Conservation (phyloP, 2,888 invertebrate species). For the Leuctra nigra region DNA sequence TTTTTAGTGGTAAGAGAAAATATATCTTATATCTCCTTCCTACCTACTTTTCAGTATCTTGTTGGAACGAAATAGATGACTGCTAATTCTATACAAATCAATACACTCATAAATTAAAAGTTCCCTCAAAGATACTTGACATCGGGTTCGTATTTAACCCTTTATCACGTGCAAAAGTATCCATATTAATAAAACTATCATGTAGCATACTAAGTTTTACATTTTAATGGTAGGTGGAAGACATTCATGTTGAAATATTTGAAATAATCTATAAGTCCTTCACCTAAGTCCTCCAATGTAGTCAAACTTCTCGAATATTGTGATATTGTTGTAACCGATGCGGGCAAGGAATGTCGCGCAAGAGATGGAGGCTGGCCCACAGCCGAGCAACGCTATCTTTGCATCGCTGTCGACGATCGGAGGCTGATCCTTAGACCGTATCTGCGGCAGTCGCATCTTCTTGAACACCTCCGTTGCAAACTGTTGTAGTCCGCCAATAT, state of each 20-base stretch:
- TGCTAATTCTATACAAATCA: no score
- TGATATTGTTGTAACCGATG: slow-evolving; percentile 85
- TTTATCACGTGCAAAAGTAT: no score
- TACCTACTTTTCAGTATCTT: no score
- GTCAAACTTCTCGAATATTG: slow-evolving; percentile 83
- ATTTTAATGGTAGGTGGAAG: slow-evolving; percentile 7
- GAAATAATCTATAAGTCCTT: background rate
- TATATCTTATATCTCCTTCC: no score
- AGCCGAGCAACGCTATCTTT: slow-evolving; percentile 84
- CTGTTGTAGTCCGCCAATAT: slow-evolving; percentile 97
- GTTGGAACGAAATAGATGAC: no score
- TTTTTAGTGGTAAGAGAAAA: no score
- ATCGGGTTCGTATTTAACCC: no score
- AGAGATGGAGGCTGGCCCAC: slow-evolving; percentile 93
- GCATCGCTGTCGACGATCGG: slow-evolving; percentile 43
- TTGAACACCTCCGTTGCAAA: slow-evolving; percentile 94
- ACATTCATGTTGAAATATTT: slow-evolving; percentile 11
- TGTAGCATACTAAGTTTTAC: no score
- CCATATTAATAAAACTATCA: no score
- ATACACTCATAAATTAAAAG: no score
- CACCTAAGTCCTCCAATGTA: slow-evolving; percentile 88
- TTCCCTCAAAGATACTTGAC: no score
- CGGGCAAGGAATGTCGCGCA: slow-evolving; percentile 94
- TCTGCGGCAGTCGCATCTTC: slow-evolving; percentile 88
- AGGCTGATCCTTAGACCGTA: slow-evolving; percentile 61